Percentiles rank a stretch among this genome's conserved stretches.
These are phyloP conservation scores for Ariolimax columbianus DNA, from an alignment of 2,888 invertebrate genomes.

Conservation along the genomic window DNA sequence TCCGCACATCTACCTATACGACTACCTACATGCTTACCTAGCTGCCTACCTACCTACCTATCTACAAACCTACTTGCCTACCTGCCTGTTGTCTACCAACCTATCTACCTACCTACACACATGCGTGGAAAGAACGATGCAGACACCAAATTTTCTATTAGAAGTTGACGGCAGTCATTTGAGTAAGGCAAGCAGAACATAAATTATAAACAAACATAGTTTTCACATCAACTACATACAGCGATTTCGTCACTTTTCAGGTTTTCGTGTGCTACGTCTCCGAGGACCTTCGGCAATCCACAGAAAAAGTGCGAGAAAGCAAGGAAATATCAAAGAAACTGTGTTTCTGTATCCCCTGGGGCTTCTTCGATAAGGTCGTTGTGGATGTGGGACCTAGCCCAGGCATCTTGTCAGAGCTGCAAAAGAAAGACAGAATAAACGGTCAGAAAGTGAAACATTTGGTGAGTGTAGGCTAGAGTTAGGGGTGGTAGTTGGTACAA, in stretches of 20 bases:
- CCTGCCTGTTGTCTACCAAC: too few species aligned
- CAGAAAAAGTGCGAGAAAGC: not conserved
- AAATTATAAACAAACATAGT: too few species aligned
- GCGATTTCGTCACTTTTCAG: not conserved
- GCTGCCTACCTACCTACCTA: too few species aligned
- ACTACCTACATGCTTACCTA: too few species aligned
- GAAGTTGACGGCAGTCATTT: too few species aligned
- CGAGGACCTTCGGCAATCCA: not conserved
- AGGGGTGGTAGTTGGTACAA: not conserved
- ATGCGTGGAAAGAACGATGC: too few species aligned
- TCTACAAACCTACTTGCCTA: too few species aligned
- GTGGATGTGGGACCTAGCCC: constrained; percentile 78
- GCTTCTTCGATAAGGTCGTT: not conserved
- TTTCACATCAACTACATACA: not conserved
- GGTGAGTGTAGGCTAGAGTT: not conserved
- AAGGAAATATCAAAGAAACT: not conserved
- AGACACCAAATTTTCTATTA: too few species aligned
- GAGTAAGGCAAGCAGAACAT: too few species aligned
- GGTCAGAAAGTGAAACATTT: constrained; percentile 42
- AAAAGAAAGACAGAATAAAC: constrained; percentile 89
- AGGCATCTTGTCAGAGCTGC: constrained; percentile 85
- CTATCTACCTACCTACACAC: too few species aligned
- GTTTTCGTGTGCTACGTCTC: constrained; percentile 28
- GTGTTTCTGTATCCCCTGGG: not conserved
- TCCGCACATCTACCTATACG: too few species aligned